Conservation (phyloP, 2,888 invertebrate species). For the Leucozona laternaria region DNA sequence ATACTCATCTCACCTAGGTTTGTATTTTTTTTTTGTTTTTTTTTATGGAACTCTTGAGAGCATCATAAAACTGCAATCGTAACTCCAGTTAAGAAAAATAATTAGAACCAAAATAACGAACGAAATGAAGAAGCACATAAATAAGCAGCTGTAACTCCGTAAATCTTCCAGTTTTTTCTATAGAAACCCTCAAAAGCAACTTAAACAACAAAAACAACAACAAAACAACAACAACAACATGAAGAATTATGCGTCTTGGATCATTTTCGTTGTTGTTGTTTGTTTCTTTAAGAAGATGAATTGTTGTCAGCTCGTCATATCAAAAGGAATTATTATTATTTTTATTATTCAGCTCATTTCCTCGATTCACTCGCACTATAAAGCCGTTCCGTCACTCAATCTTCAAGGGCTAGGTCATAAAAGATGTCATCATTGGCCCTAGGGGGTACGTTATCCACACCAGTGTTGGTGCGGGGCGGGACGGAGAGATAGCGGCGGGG, state of each 20-base stretch:
- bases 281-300: slow-evolving; percentile 57
- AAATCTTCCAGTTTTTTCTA: slow-evolving; percentile 60
- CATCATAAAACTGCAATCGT: slow-evolving; percentile 60
- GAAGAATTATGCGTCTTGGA: slow-evolving; percentile 16
- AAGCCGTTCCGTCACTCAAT: slow-evolving; percentile 37
- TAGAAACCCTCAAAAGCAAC: slow-evolving; percentile 11
- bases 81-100: slow-evolving; percentile 54
- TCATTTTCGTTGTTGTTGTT: slow-evolving; percentile 43
- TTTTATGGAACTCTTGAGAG: slow-evolving; percentile 48
- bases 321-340: slow-evolving; percentile 67
- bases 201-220: slow-evolving; percentile 11
- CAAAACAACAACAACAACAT: slow-evolving; percentile 12
- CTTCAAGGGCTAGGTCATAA: slow-evolving; percentile 70
- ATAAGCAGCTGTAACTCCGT: slow-evolving; percentile 54
- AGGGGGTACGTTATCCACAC: slow-evolving; percentile 35
- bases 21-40: background rate
- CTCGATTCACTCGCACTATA: slow-evolving; percentile 1
- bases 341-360: slow-evolving; percentile 35
- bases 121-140: slow-evolving; percentile 49
- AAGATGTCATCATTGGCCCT: slow-evolving; percentile 66
- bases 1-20: slow-evolving; percentile 32
- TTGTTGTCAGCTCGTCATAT: slow-evolving; percentile 73
- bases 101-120: slow-evolving; percentile 51
- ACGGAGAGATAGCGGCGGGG: background rate
- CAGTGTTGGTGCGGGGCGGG: no score